These are phyloP conservation scores for Lagopus muta DNA, from an alignment of 2,113 vertebrate genomes.

Conservation along the genomic window DNA sequence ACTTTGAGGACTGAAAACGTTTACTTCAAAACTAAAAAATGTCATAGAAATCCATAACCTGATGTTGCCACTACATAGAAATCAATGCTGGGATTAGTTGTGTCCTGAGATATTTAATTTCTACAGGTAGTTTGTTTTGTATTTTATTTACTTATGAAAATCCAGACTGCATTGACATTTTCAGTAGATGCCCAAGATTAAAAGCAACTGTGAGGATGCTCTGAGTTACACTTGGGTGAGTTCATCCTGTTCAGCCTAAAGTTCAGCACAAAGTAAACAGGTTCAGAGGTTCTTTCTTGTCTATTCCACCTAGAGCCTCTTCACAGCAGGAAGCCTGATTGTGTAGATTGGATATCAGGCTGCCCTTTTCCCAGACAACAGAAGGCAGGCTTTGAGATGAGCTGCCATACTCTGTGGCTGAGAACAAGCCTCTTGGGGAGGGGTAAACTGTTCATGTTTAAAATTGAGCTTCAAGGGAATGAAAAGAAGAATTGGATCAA, in stretches of 20 bases:
- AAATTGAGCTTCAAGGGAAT: neutral
- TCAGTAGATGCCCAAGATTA: neutral
- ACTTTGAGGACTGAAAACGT: neutral
- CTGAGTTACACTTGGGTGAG: neutral
- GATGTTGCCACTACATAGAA: neutral
- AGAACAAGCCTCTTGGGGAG: neutral
- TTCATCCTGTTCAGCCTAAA: neutral
- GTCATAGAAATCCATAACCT: neutral
- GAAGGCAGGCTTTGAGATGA: neutral
- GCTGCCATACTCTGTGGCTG: neutral
- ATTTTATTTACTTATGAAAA: neutral
- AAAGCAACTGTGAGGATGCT: neutral
- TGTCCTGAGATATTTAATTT: neutral
- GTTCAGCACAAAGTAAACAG: neutral
- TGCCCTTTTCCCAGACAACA: neutral
- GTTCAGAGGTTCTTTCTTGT: neutral
- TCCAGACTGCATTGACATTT: neutral
- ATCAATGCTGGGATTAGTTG: neutral
- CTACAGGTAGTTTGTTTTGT: neutral
- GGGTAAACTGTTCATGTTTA: neutral
- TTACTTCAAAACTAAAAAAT: neutral
- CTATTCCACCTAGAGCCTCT: rapidly evolving
- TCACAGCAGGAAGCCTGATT: neutral
- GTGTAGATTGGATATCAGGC: neutral
- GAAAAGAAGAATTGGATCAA: neutral